These are phyloP conservation scores for Monochamus alternatus DNA, from an alignment of 2,888 invertebrate genomes.

Conservation along the genomic window DNA sequence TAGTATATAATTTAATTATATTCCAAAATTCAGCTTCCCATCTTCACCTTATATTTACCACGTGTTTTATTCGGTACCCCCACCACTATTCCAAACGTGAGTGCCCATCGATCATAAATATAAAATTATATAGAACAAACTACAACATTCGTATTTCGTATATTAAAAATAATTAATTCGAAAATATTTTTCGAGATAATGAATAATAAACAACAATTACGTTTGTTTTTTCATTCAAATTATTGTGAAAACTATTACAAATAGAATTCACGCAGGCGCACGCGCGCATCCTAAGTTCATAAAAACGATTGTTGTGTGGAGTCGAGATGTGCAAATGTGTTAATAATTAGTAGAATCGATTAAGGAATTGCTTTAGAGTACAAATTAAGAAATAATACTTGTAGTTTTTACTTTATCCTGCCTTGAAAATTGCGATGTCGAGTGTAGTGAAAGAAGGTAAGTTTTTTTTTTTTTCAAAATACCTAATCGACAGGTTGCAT, in stretches of 20 bases:
- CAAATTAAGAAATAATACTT: too few species aligned
- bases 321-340: too few species aligned
- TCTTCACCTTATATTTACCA: neutral
- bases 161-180: neutral
- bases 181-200: neutral
- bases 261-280: neutral
- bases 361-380: too few species aligned
- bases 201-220: neutral
- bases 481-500: neutral
- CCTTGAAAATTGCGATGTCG: neutral
- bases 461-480: neutral
- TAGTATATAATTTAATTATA: neutral
- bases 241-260: neutral
- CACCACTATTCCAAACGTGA: neutral
- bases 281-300: neutral
- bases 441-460: constrained; percentile 1
- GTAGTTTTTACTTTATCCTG: neutral
- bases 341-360: too few species aligned
- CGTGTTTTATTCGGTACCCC: neutral
- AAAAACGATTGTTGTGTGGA: too few species aligned
- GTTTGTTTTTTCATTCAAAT: neutral
- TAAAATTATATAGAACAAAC: neutral
- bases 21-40: neutral
- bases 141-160: neutral
- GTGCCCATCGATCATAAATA: neutral